Evolutionary conservation across 2,797 vertebrate species (phyloP), one percentile per base, ranked within the genome.

Genomic region (Discoglossus pictus): DNA sequence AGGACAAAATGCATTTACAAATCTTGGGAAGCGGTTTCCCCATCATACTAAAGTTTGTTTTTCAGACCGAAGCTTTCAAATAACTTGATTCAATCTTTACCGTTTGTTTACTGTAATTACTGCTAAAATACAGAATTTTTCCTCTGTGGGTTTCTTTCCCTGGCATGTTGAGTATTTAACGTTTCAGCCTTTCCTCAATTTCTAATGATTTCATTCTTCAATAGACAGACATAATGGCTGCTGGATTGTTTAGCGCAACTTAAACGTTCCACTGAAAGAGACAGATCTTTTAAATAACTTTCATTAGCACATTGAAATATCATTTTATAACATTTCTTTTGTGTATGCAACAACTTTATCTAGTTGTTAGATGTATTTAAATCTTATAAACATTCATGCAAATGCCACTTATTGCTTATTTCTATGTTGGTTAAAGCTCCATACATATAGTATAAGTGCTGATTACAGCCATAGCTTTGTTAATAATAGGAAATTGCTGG

Each of bases 1-100:
- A 44, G 68, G 68, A 70, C 68, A 70, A 70, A n/a, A 70, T 70
- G 51, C 68, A 70, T 70, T 70, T 70, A 70, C 43, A 64, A 70
- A 46, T 62, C 60, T 56, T 56, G 67, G 21, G 67, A 62, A 62
- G 67, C 44, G 8, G 52, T 70, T 58, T 50, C 52, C 54, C 51
- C 58, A 58, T 70, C 35, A 58, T 58, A 56, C 51, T 56, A 23
- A 50, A 55, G 68, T 64, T 63, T 70, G 43, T 58, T 70, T 70
- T 70, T 63, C 60, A n/a, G 44, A 58, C 51, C 36, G n/a, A 21
- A 34, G 31, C 36, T 70, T 70, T 70, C 44, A 70, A 70, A 70
- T 70, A 56, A 58, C 52, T 42, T 51, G 60, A 70, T 63, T 55
- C 44, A 58, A 62, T 64, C 68, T 70, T 55, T 62, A 70, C 20